Percentiles rank a stretch among this genome's conserved stretches.
Evolutionary conservation across 2,888 invertebrate genomes (phyloP).

Genomic region (Trachelus troglodyta): DNA sequence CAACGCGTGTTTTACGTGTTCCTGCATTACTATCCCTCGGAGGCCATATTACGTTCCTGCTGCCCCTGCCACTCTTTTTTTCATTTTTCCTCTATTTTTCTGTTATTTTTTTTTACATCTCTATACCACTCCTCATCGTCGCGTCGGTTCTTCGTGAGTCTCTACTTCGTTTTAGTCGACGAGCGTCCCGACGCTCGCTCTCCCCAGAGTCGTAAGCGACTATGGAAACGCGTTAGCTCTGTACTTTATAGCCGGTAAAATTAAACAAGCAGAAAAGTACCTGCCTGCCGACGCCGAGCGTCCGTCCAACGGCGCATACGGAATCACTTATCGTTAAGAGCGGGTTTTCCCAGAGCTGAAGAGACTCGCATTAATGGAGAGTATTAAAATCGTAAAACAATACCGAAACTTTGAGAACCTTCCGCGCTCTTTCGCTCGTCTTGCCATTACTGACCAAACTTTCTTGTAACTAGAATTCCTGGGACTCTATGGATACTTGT

Average conservation of each 20-base stretch:
- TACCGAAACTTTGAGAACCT: slow-evolving; percentile 36
- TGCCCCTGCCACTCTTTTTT: slow-evolving; percentile 16
- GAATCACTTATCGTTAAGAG: slow-evolving; percentile 38
- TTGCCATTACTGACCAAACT: slow-evolving; percentile 37
- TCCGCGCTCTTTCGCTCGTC: slow-evolving; percentile 27
- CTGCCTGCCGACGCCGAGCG: background rate
- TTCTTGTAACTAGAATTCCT: slow-evolving; percentile 18
- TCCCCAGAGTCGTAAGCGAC: too few relatives aligned
- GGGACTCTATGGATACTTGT: slow-evolving; percentile 22
- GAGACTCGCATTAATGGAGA: slow-evolving; percentile 21
- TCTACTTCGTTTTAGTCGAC: too few relatives aligned
- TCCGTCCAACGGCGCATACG: slow-evolving; percentile 26
- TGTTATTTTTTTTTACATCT: slow-evolving; percentile 12
- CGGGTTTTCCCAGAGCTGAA: background rate
- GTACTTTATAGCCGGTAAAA: slow-evolving; percentile 1
- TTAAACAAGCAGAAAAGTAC: background rate
- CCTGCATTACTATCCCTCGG: too few relatives aligned
- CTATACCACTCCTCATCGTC: background rate
- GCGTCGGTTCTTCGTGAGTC: too few relatives aligned
- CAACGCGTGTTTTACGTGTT: too few relatives aligned
- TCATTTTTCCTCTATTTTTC: slow-evolving; percentile 12
- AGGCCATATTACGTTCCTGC: background rate
- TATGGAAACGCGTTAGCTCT: too few relatives aligned
- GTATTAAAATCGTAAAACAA: slow-evolving; percentile 45
- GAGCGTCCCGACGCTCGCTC: too few relatives aligned